Evolutionary conservation across 2,888 invertebrate species (phyloP), one percentile per base, ranked within the genome.

Genomic region (Fragum fragum): DNA sequence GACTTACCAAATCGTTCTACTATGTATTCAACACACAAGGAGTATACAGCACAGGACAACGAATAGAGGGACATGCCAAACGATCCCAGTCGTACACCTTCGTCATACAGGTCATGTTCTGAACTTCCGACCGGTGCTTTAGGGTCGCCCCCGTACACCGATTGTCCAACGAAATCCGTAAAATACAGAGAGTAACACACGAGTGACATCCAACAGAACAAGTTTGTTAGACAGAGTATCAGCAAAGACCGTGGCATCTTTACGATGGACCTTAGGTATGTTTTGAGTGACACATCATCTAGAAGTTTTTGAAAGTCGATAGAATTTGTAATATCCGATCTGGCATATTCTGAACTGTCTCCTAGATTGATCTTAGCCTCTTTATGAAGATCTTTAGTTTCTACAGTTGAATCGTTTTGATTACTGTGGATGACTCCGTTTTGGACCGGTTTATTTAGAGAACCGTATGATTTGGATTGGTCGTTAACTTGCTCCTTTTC

Each of bases 171-270:
- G 92, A 98, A 99, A 95, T 99, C 98, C 0, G 99, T 99, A 94
- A 99, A 99, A 94, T 98, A 99, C 7, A 99, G 95, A 0, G 98
- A 98, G 94, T 99, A 99, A 94, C 98, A 98, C 61, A 99, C 98
- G 90, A 99, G 97, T 0, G 98, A 98, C 98, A 98, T 99, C 99
- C 99, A 99, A 93, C 98, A 98, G 95, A 99, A 99, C 47, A 99
- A 95, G 95, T 99, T 99, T 18, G 99, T 99, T 83, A 98, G 93
- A 92, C 99, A 99, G 16, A 99, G 96, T 92, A 98, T 96, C 42
- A 97, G 96, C 86, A 99, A 95, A 0, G 98, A 98, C 69, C 90
- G 95, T 0, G 99, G 99, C 98, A 99, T 98, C 93, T 97, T 96
- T n/a, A 99, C 95, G 77, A 99, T 98, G 6, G 99, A 98, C 88